Evolutionary conservation across 2,888 invertebrate species (phyloP).

Genomic region (Sympetrum striolatum): DNA sequence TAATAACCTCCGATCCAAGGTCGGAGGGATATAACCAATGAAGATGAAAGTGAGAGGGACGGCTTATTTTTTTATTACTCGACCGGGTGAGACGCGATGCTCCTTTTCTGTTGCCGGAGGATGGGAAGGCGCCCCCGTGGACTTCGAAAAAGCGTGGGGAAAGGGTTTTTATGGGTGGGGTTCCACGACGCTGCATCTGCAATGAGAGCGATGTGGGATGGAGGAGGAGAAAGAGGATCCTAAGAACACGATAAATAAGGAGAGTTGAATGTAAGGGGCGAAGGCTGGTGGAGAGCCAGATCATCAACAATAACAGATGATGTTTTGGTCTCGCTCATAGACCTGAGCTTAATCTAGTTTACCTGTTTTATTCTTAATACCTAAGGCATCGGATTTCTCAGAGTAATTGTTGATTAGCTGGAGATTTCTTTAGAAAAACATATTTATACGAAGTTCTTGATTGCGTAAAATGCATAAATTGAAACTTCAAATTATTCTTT

Average conservation of each 20-base stretch:
- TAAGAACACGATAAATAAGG: not conserved
- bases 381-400: too few species aligned
- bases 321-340: too few species aligned
- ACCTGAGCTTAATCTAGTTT: too few species aligned
- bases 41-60: not conserved
- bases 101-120: not conserved
- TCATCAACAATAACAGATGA: not conserved
- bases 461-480: too few species aligned
- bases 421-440: too few species aligned
- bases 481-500: too few species aligned
- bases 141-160: not conserved
- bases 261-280: not conserved
- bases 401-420: too few species aligned
- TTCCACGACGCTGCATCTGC: not conserved
- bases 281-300: not conserved
- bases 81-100: not conserved
- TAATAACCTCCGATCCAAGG: not conserved
- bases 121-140: not conserved
- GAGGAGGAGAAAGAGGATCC: not conserved
- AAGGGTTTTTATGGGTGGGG: not conserved
- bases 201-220: not conserved
- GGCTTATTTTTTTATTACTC: not conserved
- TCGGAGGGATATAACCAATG: not conserved
- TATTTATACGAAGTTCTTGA: too few species aligned
- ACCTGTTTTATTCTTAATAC: too few species aligned